These are phyloP conservation scores for Leptinotarsa juncta DNA, from an alignment of 2,888 invertebrate species.

Conservation along the genomic window DNA sequence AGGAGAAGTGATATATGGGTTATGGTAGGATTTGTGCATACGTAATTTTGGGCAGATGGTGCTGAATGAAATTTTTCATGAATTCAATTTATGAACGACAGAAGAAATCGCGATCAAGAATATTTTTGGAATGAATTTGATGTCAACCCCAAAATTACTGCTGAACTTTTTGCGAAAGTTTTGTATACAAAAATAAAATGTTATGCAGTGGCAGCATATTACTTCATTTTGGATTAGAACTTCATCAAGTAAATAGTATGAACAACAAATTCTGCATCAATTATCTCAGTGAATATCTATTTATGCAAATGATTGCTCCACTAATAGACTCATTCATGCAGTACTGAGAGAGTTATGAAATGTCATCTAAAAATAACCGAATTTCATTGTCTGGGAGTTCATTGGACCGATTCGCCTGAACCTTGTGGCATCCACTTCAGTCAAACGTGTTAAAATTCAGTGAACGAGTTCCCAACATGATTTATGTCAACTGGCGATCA, in stretches of 20 bases:
- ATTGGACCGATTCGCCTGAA: not conserved
- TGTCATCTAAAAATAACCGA: not conserved
- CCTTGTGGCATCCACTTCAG: not conserved
- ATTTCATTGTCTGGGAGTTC: not conserved
- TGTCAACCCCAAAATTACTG: too few relatives aligned
- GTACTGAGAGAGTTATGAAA: constrained; percentile 5
- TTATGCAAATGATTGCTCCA: not conserved
- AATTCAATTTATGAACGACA: too few relatives aligned
- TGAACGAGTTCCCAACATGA: not conserved
- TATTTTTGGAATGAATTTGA: too few relatives aligned
- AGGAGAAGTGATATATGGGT: too few relatives aligned
- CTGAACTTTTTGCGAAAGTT: too few relatives aligned
- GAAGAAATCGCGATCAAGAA: too few relatives aligned
- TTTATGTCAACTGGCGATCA: constrained; percentile 16
- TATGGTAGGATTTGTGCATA: too few relatives aligned
- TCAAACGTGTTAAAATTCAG: not conserved
- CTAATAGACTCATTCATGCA: not conserved
- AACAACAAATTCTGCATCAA: not conserved
- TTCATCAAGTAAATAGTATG: not conserved
- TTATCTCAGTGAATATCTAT: not conserved
- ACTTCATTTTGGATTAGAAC: not conserved
- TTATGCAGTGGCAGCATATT: too few relatives aligned
- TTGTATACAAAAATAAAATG: too few relatives aligned
- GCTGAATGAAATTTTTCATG: too few relatives aligned
- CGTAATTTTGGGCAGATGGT: too few relatives aligned